phyloP scores from a whole-genome alignment of 2,888 invertebrate species.

The Danaus chrysippus region DNA sequence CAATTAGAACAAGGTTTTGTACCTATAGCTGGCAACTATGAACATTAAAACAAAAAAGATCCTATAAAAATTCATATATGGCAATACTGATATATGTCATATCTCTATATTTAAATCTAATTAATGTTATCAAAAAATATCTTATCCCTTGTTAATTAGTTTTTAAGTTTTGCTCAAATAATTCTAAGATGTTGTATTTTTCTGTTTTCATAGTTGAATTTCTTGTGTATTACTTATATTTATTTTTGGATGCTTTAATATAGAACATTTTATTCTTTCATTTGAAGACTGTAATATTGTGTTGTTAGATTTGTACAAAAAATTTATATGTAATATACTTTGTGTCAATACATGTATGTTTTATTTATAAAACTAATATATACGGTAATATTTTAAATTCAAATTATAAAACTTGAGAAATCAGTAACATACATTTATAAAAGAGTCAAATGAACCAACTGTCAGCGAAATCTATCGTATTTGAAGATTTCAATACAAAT shows the following conservation, averaged over 20 bases:
- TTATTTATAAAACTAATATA: background rate
- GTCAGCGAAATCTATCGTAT: too few species aligned
- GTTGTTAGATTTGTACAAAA: constrained; percentile 64
- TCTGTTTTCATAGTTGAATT: constrained; percentile 19
- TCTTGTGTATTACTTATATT: constrained; percentile 24
- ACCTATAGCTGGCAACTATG: constrained; percentile 51
- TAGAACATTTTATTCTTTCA: constrained; percentile 28
- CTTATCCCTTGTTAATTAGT: constrained; percentile 22
- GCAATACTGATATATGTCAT: background rate
- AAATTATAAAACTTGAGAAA: too few species aligned
- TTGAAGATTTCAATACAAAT: too few species aligned
- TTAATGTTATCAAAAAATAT: background rate
- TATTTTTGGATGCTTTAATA: constrained; percentile 28
- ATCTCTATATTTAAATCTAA: background rate
- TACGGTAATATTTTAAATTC: too few species aligned
- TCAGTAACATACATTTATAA: too few species aligned
- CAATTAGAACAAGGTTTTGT: constrained; percentile 59
- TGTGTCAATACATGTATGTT: constrained; percentile 13
- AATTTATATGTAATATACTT: constrained; percentile 50
- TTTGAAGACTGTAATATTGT: constrained; percentile 37
- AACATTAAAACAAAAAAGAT: constrained; percentile 43
- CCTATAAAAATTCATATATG: background rate
- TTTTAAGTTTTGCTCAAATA: constrained; percentile 23
- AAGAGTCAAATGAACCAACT: too few species aligned
- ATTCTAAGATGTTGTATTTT: constrained; percentile 9